phyloP scores from a whole-genome alignment of 2,113 vertebrate genomes.

The Indicator indicator region DNA sequence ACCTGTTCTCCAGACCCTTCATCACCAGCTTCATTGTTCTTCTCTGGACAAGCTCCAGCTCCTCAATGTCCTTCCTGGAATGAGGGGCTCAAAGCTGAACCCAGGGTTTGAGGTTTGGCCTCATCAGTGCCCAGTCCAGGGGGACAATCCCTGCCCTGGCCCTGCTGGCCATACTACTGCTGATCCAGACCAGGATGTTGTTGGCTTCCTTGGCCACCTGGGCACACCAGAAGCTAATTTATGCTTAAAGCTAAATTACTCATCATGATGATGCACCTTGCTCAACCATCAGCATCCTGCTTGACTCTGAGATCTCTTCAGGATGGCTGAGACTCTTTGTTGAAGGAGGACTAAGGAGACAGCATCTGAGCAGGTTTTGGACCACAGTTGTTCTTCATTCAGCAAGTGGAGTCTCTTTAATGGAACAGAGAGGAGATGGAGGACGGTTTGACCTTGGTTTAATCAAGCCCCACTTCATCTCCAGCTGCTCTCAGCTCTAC shows the following conservation, averaged over 20 bases:
- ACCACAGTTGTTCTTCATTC: not conserved
- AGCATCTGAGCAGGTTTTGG: not conserved
- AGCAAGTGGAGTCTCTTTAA: not conserved
- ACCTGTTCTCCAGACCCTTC: too few species aligned
- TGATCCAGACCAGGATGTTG: not conserved
- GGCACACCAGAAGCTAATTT: not conserved
- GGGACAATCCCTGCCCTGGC: not conserved
- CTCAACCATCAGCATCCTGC: not conserved
- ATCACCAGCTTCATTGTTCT: too few species aligned
- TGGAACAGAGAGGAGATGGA: rapidly evolving
- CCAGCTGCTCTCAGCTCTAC: not conserved
- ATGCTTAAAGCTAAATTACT: not conserved
- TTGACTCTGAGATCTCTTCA: not conserved
- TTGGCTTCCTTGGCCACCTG: not conserved
- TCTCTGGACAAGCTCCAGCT: not conserved
- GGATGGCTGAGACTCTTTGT: not conserved
- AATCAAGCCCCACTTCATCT: not conserved
- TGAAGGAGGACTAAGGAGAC: not conserved
- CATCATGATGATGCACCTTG: not conserved
- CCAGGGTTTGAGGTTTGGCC: not conserved
- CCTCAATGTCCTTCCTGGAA: not conserved
- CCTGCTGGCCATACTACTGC: not conserved
- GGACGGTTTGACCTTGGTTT: rapidly evolving
- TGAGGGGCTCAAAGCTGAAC: not conserved
- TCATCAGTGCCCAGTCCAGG: not conserved